phyloP scores from a whole-genome alignment of 2,888 invertebrate species.

The Drosophila niveifrons region DNA sequence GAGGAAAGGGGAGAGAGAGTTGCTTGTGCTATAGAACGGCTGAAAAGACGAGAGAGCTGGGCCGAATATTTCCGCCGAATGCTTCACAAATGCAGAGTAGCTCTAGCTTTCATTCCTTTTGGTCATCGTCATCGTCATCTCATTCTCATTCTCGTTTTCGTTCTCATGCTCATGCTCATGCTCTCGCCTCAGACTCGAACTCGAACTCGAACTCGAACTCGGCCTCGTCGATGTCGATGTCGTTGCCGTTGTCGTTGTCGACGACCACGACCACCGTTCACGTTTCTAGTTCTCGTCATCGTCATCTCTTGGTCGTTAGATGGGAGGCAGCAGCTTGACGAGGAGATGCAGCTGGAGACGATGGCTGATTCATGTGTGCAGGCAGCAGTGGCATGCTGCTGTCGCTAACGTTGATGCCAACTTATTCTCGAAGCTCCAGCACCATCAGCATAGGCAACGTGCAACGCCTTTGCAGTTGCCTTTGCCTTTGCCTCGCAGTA shows the following conservation, averaged over 20 bases:
- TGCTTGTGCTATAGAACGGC: slow-evolving; percentile 19
- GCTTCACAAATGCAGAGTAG: slow-evolving; percentile 78
- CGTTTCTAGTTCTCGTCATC: slow-evolving; percentile 43
- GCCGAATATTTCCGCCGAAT: slow-evolving; percentile 81
- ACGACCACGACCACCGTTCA: neutral
- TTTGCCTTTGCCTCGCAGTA: slow-evolving; percentile 42
- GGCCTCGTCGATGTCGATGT: neutral
- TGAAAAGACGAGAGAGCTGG: slow-evolving; percentile 70
- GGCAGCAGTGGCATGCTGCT: slow-evolving; percentile 63
- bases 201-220: neutral
- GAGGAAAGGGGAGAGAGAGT: slow-evolving; percentile 14
- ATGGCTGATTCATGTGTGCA: slow-evolving; percentile 58
- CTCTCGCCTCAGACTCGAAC: neutral
- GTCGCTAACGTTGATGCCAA: slow-evolving; percentile 71
- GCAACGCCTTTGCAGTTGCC: slow-evolving; percentile 37
- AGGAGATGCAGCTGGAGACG: slow-evolving; percentile 10
- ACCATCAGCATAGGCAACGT: slow-evolving; percentile 37
- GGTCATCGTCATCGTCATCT: slow-evolving; percentile 69
- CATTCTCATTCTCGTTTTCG: slow-evolving; percentile 25
- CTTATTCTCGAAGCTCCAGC: slow-evolving; percentile 70
- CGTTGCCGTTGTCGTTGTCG: neutral
- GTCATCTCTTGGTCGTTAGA: slow-evolving; percentile 76
- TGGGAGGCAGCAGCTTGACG: neutral
- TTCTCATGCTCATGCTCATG: slow-evolving; percentile 13
- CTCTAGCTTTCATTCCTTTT: slow-evolving; percentile 74